phyloP scores from a whole-genome alignment of 2,113 vertebrate genomes.

The Pollachius pollachius region DNA sequence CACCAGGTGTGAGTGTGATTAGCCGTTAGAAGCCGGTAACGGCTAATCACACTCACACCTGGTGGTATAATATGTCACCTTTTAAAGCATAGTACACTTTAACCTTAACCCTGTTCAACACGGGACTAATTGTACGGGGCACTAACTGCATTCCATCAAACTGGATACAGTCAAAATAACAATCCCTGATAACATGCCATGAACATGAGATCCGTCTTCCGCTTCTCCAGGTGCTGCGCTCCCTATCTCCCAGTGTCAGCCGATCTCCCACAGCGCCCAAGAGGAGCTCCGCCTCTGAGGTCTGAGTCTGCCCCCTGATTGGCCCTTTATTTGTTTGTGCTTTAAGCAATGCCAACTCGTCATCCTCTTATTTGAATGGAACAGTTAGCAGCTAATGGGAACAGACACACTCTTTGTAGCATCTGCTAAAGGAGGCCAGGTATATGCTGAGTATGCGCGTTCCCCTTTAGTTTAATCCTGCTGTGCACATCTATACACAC shows the following conservation, averaged over 20 bases:
- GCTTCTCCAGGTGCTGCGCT: conserved; percentile 51
- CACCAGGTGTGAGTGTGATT: too few relatives aligned
- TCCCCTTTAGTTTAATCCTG: not conserved
- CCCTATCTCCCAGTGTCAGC: not conserved
- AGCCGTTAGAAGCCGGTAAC: too few relatives aligned
- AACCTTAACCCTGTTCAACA: too few relatives aligned
- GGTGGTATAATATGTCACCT: too few relatives aligned
- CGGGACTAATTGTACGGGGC: too few relatives aligned
- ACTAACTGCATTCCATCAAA: too few relatives aligned
- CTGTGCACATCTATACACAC: not conserved
- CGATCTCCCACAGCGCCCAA: not conserved
- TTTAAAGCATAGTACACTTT: too few relatives aligned
- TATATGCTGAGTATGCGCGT: not conserved
- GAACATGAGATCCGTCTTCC: too few relatives aligned
- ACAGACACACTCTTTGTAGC: not conserved
- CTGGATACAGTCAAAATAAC: too few relatives aligned
- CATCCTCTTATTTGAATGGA: too few relatives aligned
- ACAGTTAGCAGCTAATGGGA: not conserved
- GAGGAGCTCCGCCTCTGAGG: conserved; percentile 33
- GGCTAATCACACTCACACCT: too few relatives aligned
- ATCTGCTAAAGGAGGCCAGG: not conserved
- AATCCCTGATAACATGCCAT: too few relatives aligned
- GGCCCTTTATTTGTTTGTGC: not conserved
- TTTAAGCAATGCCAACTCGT: not conserved
- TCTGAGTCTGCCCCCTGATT: conserved; percentile 33